Conservation (phyloP, 2,797 vertebrate species). For the Phylloscopus collybita region DNA sequence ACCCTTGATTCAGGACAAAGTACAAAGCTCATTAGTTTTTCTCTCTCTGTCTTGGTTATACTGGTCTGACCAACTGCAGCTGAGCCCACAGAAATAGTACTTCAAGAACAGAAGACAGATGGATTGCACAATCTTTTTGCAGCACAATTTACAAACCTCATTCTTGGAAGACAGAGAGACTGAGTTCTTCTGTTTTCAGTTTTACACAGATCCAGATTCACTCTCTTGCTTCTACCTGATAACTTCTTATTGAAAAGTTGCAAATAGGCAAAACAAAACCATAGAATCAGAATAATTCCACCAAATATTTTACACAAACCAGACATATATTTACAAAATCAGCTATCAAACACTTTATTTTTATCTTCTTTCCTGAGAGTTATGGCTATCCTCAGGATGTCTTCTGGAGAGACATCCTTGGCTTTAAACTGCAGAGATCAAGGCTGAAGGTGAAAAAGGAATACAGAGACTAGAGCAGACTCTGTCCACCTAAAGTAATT, state of each 20-base stretch:
- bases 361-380: neutral
- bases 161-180: neutral
- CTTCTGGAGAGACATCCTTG: neutral
- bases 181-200: neutral
- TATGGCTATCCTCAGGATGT: neutral
- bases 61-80: neutral
- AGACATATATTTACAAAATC: neutral
- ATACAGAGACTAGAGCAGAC: neutral
- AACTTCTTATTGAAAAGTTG: neutral
- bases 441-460: neutral
- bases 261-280: neutral
- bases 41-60: neutral
- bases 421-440: neutral
- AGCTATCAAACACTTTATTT: neutral
- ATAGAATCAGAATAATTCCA: neutral
- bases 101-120: neutral
- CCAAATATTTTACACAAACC: neutral
- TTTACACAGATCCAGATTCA: neutral
- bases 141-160: neutral
- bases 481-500: accelerated
- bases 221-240: neutral
- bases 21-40: neutral
- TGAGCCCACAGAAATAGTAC: neutral
- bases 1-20: neutral
- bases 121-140: neutral